phyloP scores from a whole-genome alignment of 2,888 invertebrate species.

The Tetragonisca angustula region DNA sequence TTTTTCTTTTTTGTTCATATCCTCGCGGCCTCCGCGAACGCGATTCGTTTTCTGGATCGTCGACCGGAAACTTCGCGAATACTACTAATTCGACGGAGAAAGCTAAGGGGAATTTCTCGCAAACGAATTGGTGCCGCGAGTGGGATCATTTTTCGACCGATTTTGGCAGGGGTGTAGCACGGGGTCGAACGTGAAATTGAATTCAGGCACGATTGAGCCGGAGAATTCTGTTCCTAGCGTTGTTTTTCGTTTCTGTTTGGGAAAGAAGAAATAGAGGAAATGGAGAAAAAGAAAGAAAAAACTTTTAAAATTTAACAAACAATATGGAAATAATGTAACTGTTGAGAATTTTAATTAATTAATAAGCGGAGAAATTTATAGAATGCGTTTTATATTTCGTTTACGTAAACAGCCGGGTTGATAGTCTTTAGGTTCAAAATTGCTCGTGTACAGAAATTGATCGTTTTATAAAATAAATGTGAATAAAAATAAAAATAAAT shows the following conservation, averaged over 20 bases:
- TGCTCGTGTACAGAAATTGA: too few relatives aligned
- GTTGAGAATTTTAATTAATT: too few relatives aligned
- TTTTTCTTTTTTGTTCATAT: background rate
- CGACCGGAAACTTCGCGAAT: slow-evolving; percentile 18
- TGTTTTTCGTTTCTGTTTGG: background rate
- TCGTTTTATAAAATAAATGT: too few relatives aligned
- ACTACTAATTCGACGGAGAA: slow-evolving; percentile 18
- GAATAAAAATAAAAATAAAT: too few relatives aligned
- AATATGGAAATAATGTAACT: background rate
- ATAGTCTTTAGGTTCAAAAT: too few relatives aligned
- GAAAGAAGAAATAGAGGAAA: background rate
- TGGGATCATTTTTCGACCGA: slow-evolving; percentile 4
- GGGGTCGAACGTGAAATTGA: background rate
- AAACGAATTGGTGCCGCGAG: background rate
- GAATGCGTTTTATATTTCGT: too few relatives aligned
- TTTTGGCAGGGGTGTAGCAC: background rate
- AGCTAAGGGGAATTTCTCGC: background rate
- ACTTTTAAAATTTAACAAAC: background rate
- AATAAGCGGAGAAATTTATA: too few relatives aligned
- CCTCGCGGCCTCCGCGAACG: background rate
- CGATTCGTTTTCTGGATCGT: slow-evolving; percentile 30
- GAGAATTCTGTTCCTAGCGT: background rate
- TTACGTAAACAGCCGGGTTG: too few relatives aligned
- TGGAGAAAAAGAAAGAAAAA: background rate
- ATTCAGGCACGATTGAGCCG: background rate